Base-by-base conservation (phyloP, 2,797 vertebrate genomes). In the Aselliscus stoliczkanus region DNA sequence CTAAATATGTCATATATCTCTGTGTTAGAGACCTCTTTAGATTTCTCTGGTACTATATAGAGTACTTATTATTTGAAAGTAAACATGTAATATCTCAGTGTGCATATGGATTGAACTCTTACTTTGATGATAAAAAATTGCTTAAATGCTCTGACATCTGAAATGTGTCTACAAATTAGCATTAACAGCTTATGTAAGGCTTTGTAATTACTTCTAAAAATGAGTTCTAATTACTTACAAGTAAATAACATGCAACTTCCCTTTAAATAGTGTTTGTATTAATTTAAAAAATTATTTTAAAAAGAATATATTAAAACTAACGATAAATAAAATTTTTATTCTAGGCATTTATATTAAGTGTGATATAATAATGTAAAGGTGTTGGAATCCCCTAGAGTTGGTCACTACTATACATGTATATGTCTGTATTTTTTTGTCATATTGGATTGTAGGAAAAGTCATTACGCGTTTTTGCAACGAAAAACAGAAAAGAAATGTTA, bases 181-280 rank as follows among this genome's bases (percentile, higher is more conserved):
- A 64, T 76, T 75, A 92, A 34, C 29, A 58, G 64, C 11, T 60
- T 83, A 58, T n/a, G n/a, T n/a, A n/a, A n/a, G n/a, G n/a, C 23
- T 83, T 73, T 84, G 25, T 56, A 85, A 73, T 90, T 82, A 60
- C n/a, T 92, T 70, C 65, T 80, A 93, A 89, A 47, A 88, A 64
- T 93, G 56, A 72, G 3, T 72, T 93, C 27, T 84, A 47, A 27
- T 60, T 50, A 88, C 37, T 84, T 88, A 64, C 4, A 93, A 39
- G n/a, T 95, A 70, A 87, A 91, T 88, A 69, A 20, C 44, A 50
- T 37, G 8, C 56, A 79, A 29, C 11, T 83, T 73, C 47, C 25
- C 37, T 65, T 92, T 88, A 72, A 84, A 54, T 79, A 47, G 85
- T 91, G 34, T 64, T 81, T 56, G 20, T 84, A 64, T 83, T n/a